Base-by-base conservation (phyloP, 2,113 vertebrate species). In the Asarcornis scutulata region DNA sequence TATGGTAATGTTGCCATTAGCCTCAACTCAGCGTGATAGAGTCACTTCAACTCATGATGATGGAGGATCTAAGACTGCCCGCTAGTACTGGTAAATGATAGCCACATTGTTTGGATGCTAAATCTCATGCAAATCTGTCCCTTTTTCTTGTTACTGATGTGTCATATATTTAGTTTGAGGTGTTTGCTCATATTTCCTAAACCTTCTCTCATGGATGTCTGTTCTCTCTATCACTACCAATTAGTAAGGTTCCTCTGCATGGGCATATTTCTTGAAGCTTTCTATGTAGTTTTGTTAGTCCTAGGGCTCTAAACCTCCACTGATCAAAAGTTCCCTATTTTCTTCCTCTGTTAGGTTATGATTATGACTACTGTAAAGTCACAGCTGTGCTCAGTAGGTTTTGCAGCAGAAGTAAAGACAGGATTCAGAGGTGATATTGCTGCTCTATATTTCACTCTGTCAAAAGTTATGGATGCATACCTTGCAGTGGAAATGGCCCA, bases 281-380 rank as follows among this genome's bases (percentile, higher is more conserved):
- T 79, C n/a, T 66, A 1, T 27, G 6, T 12, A 29, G 17, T 53
- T 53, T 55, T 55, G 4, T 36, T 82, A 88, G 66, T 91, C 82
- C 74, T 74, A 38, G 89, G 88, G 76, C 79, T 66, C 44, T 78
- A 76, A 89, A 80, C 60, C 69, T 94, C 46, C 58, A 14, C 58
- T 67, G 76, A 63, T 78, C 67, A 86, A 82, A 95, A 56, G 29
- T 75, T 94, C 40, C 17, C 22, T 23, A 12, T 82, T 77, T 94
- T 90, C 73, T 88, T 94, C 34, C 34, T 91, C 85, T 90, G 64
- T 88, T 91, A 40, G 20, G 48, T 76, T 96, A 46, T 18, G 46
- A 27, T 94, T 88, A 72, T 0, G 6, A 40, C 23, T 76, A 36
- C 53, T 68, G 77, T 83, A 91, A 86, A 78, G 59, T 66, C 90